These are phyloP conservation scores for Mactra quadrangularis DNA, from an alignment of 1,140 invertebrate species.

Conservation along the genomic window DNA sequence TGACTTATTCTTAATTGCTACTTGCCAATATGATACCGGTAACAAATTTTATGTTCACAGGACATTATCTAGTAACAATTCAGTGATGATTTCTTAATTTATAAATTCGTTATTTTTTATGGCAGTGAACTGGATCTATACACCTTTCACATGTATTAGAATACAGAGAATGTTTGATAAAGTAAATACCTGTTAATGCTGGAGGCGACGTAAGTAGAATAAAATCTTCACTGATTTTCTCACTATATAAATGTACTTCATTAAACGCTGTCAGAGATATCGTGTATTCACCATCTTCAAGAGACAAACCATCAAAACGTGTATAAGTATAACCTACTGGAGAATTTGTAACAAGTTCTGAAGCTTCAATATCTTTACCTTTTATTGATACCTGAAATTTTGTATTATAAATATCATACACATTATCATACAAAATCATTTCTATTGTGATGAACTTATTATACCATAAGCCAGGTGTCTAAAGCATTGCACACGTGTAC, in stretches of 20 bases:
- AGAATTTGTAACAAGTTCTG: background rate
- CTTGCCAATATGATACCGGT: no score
- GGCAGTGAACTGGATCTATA: no score
- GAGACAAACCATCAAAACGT: background rate
- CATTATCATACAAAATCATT: background rate
- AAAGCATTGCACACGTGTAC: background rate
- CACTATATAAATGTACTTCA: slow-evolving; percentile 4
- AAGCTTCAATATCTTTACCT: background rate
- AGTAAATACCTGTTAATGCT: background rate
- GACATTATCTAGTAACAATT: no score
- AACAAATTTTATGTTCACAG: no score
- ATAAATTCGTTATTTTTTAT: no score
- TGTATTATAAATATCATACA: background rate
- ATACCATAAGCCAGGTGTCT: no score
- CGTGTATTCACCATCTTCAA: background rate
- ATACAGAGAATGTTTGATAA: no score
- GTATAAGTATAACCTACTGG: background rate
- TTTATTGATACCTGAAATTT: background rate
- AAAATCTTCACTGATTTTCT: background rate
- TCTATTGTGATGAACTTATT: background rate
- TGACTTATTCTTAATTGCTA: no score
- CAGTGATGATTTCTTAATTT: no score
- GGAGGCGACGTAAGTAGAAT: background rate
- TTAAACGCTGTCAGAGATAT: slow-evolving; percentile 19
- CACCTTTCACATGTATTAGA: no score